These are phyloP conservation scores for Ceyx cyanopectus DNA, from an alignment of 2,113 vertebrate genomes.

Conservation along the genomic window DNA sequence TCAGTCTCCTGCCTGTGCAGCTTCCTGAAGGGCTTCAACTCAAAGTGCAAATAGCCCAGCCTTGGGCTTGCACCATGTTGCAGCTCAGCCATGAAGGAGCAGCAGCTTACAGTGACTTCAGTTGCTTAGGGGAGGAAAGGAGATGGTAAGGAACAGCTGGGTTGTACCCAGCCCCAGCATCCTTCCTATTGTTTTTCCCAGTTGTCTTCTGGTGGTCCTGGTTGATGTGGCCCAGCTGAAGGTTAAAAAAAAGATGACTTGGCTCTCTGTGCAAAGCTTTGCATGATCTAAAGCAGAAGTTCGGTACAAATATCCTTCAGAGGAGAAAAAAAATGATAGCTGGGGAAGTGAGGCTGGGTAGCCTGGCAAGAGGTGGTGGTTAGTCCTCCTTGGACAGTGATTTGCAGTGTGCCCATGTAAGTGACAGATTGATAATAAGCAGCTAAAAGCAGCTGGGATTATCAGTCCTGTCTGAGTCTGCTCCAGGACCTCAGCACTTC, in stretches of 20 bases:
- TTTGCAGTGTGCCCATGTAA: not conserved
- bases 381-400: not conserved
- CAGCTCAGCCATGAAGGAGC: not conserved
- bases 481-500: not conserved
- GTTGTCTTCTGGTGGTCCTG: not conserved
- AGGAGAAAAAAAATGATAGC: no score
- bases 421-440: not conserved
- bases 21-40: not conserved
- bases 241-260: not conserved
- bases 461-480: not conserved
- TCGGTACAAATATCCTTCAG: not conserved
- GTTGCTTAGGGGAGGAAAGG: fast-evolving
- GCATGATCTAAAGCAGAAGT: not conserved
- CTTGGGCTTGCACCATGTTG: not conserved
- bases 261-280: not conserved
- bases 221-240: fast-evolving
- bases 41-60: not conserved
- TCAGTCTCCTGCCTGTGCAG: not conserved
- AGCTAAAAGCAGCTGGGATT: not conserved
- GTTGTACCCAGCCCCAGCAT: not conserved
- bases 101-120: conserved; percentile 46
- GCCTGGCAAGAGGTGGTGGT: not conserved
- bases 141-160: not conserved
- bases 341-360: not conserved
- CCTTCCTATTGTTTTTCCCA: fast-evolving